Base-by-base conservation (phyloP, 2,113 vertebrate genomes). In the Pungitius pungitius region DNA sequence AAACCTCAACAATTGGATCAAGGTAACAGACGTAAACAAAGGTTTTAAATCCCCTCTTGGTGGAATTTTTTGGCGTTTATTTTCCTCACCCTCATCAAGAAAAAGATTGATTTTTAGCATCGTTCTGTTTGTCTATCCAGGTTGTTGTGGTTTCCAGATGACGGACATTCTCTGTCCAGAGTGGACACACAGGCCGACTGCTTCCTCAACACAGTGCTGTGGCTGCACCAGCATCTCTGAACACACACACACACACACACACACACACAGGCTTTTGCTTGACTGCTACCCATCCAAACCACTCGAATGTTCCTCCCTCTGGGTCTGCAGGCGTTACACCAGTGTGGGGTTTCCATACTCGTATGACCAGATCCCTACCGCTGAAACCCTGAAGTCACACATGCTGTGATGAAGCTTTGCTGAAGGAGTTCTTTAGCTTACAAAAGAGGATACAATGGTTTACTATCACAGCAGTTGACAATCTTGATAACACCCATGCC, bases 101-200 rank as follows among this genome's bases (percentile, higher is more conserved):
- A 45, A 24, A 30, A 33, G 33, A n/a, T 1, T 39, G 13, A 45
- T 30, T 15, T 37, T 9, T 15, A 45, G 8, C 2, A 4, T 47
- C 7, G 0, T 52, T 70, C 9, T 57, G 2, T 71, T 27, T 74
- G 26, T 86, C 62, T 66, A 15, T 62, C 4, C 84, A 96, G 95
- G 78, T 68, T 96, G 83, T 79, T 96, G 80, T 96, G 95, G 94
- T 96, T 94, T 86, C 91, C 92, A 0, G 94, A 93, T 1, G 94
- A 96, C 3, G 93, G 94, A 69, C 96, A 96, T 0, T 90, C 93
- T 0, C 82, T 96, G 76, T 83, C 93, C 0, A 82, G 93, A 6
- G 90, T 93, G 80, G 93, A 94, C 82, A 95, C 80, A 0, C 93
- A 94, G 81, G 90, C 91, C 0, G 78, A 94, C 55, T 93, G 94